These are phyloP conservation scores for Cabera pusaria DNA, from an alignment of 2,888 invertebrate species.

Conservation along the genomic window DNA sequence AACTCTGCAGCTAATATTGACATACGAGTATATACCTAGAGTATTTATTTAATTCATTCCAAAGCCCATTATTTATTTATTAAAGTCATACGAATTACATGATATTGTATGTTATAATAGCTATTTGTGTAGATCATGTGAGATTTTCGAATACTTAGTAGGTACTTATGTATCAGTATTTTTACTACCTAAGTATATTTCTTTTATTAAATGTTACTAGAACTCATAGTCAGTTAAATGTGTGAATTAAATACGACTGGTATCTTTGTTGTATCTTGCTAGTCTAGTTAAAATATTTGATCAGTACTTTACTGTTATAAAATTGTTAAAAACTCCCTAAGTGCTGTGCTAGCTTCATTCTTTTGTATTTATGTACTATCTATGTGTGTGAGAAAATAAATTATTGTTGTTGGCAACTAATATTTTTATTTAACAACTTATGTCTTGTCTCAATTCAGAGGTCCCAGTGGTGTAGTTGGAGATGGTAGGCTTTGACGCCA, in stretches of 20 bases:
- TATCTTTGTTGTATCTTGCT: constrained; percentile 13
- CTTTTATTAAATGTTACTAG: constrained; percentile 1
- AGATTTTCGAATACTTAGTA: neutral
- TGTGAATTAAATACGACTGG: no score
- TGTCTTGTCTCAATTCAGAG: no score
- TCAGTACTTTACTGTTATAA: constrained; percentile 31
- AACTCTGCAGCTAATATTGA: no score
- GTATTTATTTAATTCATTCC: no score
- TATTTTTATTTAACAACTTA: constrained; percentile 29
- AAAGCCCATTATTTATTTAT: constrained; percentile 5
- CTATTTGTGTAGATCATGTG: neutral
- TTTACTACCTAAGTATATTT: constrained; percentile 1
- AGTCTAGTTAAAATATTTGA: constrained; percentile 27
- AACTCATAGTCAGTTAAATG: constrained; percentile 1
- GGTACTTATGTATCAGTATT: constrained; percentile 3
- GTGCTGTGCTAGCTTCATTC: constrained; percentile 70
- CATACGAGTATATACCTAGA: no score
- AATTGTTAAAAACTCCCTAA: constrained; percentile 35
- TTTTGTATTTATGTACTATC: constrained; percentile 55
- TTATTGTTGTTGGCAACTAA: constrained; percentile 75
- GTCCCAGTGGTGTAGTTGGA: no score
- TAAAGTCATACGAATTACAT: neutral
- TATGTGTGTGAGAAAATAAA: constrained; percentile 75
- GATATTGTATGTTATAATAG: no score
- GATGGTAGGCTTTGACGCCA: no score